These are phyloP conservation scores for Pavo muticus DNA, from an alignment of 2,113 vertebrate species.

Conservation along the genomic window DNA sequence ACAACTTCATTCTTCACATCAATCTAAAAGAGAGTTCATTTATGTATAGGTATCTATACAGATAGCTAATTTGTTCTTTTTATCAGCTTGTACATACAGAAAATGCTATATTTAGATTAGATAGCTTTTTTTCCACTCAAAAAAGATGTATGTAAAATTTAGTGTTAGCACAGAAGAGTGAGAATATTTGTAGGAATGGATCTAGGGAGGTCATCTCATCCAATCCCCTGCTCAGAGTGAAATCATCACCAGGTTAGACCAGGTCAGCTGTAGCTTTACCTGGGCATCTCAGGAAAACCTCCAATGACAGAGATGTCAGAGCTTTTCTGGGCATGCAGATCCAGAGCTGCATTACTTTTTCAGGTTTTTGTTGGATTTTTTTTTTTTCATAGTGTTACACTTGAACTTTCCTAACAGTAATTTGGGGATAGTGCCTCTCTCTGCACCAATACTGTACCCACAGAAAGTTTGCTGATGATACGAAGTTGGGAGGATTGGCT, in stretches of 20 bases:
- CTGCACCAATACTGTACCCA: neutral
- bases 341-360: neutral
- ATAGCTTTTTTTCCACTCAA: neutral
- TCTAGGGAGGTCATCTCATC: neutral
- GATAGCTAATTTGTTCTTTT: neutral
- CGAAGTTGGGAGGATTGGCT: too few relatives aligned
- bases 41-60: neutral
- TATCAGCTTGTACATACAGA: neutral
- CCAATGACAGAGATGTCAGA: neutral
- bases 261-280: neutral
- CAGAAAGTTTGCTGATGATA: too few relatives aligned
- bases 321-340: neutral
- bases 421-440: neutral
- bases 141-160: neutral
- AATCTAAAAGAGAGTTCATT: neutral
- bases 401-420: neutral
- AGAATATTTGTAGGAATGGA: neutral
- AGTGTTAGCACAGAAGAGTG: neutral
- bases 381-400: neutral
- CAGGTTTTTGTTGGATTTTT: neutral
- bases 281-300: neutral
- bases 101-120: neutral
- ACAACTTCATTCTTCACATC: neutral
- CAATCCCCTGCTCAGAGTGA: neutral
- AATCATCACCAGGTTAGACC: too few relatives aligned